phyloP scores from a whole-genome alignment of 2,797 vertebrate genomes.

The Lophius americanus region DNA sequence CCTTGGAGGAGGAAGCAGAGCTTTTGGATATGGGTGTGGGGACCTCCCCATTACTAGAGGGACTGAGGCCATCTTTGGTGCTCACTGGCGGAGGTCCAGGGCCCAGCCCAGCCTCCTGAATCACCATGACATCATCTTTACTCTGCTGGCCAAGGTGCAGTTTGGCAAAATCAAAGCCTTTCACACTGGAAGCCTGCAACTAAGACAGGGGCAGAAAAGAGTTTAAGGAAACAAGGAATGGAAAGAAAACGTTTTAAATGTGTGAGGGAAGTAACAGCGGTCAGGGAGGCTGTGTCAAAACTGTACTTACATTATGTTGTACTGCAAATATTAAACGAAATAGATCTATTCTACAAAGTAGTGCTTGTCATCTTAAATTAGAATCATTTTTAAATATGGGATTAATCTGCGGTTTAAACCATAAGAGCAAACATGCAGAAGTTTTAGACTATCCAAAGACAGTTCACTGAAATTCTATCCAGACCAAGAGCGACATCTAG shows the following conservation, averaged over 20 bases:
- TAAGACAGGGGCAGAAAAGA: constrained; percentile 62
- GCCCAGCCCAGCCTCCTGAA: constrained; percentile 85
- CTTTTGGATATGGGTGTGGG: constrained; percentile 87
- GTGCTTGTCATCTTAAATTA: neutral
- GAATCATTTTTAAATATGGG: neutral
- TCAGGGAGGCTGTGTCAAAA: neutral
- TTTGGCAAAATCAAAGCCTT: constrained; percentile 99
- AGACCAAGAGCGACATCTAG: neutral
- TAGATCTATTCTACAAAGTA: neutral
- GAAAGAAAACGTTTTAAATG: neutral
- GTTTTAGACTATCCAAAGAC: neutral
- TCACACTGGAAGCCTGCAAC: constrained; percentile 88
- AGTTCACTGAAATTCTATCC: constrained; percentile 1
- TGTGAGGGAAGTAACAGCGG: neutral
- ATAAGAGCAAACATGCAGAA: neutral
- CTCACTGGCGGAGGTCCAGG: constrained; percentile 84
- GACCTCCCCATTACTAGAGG: constrained; percentile 89
- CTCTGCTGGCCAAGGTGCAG: constrained; percentile 97
- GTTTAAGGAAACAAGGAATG: constrained; percentile 11
- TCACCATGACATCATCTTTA: constrained; percentile 95
- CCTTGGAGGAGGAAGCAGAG: constrained; percentile 85
- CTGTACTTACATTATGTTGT: neutral
- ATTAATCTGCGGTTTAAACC: constrained; percentile 9
- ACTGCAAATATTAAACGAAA: neutral
- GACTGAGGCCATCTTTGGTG: constrained; percentile 87